phyloP scores from a whole-genome alignment of 1,140 invertebrate genomes.

The Nymphalis io region DNA sequence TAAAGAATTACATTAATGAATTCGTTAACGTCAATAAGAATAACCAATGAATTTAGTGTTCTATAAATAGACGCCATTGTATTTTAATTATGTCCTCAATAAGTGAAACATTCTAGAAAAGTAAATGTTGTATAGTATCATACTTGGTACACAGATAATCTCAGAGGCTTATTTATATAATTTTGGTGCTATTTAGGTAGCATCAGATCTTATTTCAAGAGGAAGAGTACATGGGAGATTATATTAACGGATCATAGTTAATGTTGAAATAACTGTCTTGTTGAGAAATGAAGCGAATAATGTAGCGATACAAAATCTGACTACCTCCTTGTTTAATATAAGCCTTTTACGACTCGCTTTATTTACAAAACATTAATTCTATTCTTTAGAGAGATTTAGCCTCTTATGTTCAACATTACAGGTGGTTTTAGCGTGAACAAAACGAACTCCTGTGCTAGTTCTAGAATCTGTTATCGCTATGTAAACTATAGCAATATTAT shows the following conservation, averaged over 20 bases:
- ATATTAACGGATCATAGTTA: not conserved
- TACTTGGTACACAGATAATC: too few species aligned
- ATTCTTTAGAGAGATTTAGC: not conserved
- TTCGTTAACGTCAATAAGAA: too few species aligned
- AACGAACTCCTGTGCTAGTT: constrained; percentile 1
- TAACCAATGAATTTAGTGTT: too few species aligned
- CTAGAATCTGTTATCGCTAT: constrained; percentile 10
- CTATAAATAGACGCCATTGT: too few species aligned
- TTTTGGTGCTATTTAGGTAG: too few species aligned
- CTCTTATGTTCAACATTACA: not conserved
- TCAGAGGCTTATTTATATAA: too few species aligned
- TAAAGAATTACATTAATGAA: too few species aligned
- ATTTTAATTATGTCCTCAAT: too few species aligned
- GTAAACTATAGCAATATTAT: constrained; percentile 6
- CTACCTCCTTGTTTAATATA: constrained; percentile 9
- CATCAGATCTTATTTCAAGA: too few species aligned
- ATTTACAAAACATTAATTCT: constrained; percentile 20
- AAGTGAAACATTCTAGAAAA: too few species aligned
- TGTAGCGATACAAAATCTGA: not conserved
- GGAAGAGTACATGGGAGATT: too few species aligned
- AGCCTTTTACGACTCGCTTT: constrained; percentile 24
- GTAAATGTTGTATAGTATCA: too few species aligned
- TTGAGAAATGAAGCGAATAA: not conserved
- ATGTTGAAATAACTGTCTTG: not conserved
- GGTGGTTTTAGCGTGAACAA: not conserved